Percentiles rank a stretch among this genome's conserved stretches.
phyloP scores from a whole-genome alignment of 2,797 vertebrate genomes.

The Ispidina picta region DNA sequence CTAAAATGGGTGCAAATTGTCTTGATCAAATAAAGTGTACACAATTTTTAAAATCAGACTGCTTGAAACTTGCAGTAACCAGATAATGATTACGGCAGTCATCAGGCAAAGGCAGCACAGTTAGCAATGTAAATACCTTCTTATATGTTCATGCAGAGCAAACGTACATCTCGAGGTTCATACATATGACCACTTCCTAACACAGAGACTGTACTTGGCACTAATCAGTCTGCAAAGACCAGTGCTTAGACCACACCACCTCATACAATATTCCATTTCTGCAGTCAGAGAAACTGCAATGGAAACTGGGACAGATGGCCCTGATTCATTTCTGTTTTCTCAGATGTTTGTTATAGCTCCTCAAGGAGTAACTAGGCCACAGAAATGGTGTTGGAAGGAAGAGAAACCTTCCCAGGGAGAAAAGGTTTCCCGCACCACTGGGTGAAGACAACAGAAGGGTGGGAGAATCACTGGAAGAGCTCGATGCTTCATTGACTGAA shows the following conservation, averaged over 20 bases:
- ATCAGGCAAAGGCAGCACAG: background rate
- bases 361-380: background rate
- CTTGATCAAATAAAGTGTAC: conserved; percentile 41
- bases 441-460: background rate
- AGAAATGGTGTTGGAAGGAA: background rate
- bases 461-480: background rate
- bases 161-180: background rate
- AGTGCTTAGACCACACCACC: background rate
- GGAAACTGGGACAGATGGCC: accelerated
- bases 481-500: background rate
- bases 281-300: background rate
- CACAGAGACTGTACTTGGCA: no score
- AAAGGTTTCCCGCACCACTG: background rate
- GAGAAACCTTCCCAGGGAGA: background rate
- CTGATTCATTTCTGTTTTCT: background rate
- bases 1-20: conserved; percentile 45
- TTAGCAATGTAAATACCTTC: background rate
- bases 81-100: background rate
- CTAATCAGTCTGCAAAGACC: background rate
- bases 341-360: background rate
- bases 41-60: conserved; percentile 45
- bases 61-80: conserved; percentile 3
- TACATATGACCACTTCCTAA: background rate
- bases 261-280: background rate
- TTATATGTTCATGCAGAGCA: background rate